Percentiles rank a stretch among this genome's conserved stretches.
These are phyloP conservation scores for Pleuronectes platessa DNA, from an alignment of 2,113 vertebrate species.

Conservation along the genomic window DNA sequence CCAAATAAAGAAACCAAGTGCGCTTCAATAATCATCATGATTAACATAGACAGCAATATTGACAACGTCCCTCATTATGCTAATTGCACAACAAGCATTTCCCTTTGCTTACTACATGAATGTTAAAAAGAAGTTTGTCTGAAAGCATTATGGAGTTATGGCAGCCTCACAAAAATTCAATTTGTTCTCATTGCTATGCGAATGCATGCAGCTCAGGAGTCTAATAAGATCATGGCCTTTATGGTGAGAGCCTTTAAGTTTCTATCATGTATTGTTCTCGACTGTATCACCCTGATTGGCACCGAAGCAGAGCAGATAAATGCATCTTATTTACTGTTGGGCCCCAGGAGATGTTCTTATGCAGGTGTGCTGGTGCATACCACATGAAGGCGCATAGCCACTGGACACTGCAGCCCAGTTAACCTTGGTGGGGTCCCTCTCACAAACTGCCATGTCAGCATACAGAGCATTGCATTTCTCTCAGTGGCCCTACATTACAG, in stretches of 20 bases:
- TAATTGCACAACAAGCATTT: background rate
- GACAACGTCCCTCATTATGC: background rate
- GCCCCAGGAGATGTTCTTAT: background rate
- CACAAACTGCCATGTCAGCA: constrained; percentile 54
- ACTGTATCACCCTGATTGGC: background rate
- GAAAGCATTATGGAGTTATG: background rate
- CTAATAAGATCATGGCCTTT: background rate
- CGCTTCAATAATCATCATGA: background rate
- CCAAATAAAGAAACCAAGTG: background rate
- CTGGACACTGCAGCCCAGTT: constrained; percentile 30
- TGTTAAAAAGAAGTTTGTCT: background rate
- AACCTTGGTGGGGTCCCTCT: constrained; percentile 45
- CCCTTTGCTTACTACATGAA: background rate
- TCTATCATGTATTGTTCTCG: background rate
- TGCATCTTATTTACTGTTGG: background rate
- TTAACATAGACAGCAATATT: background rate
- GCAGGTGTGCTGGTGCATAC: constrained; percentile 17
- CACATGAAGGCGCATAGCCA: constrained; percentile 26
- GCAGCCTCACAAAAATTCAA: background rate
- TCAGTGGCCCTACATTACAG: constrained; percentile 8
- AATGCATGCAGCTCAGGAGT: constrained; percentile 14
- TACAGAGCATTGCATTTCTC: constrained; percentile 8
- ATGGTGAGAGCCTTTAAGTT: background rate
- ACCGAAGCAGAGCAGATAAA: constrained; percentile 5
- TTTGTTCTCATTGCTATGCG: constrained; percentile 9